phyloP scores from a whole-genome alignment of 2,888 invertebrate species.

The Tortricodes alternella region DNA sequence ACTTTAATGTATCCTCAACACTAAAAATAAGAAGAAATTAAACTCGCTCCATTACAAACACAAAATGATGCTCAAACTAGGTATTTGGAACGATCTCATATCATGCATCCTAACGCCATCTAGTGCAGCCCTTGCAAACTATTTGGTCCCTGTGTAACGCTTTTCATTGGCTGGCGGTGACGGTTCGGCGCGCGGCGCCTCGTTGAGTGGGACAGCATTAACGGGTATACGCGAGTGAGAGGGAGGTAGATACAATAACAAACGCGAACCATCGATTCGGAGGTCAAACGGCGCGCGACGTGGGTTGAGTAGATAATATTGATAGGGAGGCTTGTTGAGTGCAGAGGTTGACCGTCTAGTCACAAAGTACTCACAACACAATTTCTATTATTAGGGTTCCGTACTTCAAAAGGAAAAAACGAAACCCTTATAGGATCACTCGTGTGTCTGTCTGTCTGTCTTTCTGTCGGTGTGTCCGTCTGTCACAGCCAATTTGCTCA shows the following conservation, averaged over 20 bases:
- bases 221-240: conserved; percentile 40
- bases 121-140: conserved; percentile 51
- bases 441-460: no score
- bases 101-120: conserved; percentile 61
- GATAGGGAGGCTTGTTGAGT: conserved; percentile 17
- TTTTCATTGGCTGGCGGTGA: conserved; percentile 52
- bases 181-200: conserved; percentile 55
- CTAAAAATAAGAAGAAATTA: conserved; percentile 19
- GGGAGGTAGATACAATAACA: conserved; percentile 71
- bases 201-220: conserved; percentile 45
- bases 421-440: no score
- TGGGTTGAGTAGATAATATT: conserved; percentile 28
- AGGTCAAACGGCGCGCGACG: conserved; percentile 66
- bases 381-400: no score
- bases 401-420: no score
- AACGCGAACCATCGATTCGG: conserved; percentile 73
- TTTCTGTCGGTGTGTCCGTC: no score
- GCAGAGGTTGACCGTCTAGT: background rate
- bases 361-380: background rate
- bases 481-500: no score
- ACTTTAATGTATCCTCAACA: background rate
- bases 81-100: background rate
- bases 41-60: background rate
- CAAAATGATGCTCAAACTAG: background rate
- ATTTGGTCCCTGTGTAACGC: conserved; percentile 37